Evolutionary conservation across 2,113 vertebrate species (phyloP).

Genomic region (Alethe castanea): DNA sequence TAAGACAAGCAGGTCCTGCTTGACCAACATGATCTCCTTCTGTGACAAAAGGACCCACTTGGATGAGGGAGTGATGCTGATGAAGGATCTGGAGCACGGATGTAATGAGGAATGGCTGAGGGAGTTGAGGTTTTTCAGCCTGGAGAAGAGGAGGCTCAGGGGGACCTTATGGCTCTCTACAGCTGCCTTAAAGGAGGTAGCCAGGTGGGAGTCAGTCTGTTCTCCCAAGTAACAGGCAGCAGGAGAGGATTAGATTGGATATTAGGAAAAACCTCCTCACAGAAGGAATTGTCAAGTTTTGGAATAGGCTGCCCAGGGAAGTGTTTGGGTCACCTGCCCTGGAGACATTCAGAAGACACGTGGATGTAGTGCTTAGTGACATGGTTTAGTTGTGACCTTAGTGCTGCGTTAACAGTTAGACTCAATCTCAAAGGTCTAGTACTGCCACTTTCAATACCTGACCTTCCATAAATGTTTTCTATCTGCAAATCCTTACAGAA

Average conservation of each 20-base stretch:
- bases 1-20: background rate
- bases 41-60: background rate
- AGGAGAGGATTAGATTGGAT: background rate
- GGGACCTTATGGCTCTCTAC: background rate
- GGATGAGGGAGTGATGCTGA: background rate
- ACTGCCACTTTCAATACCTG: background rate
- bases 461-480: background rate
- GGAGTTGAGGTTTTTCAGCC: background rate
- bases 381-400: background rate
- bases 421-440: background rate
- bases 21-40: background rate
- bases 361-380: background rate
- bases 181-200: background rate
- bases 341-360: rapidly evolving
- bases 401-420: background rate
- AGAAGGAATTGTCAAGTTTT: background rate
- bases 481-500: background rate
- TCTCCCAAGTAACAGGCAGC: background rate
- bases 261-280: background rate
- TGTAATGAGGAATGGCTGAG: background rate
- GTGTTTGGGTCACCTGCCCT: background rate
- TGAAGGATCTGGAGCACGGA: background rate
- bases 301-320: background rate
- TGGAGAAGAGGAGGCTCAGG: background rate
- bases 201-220: background rate